Conservation (phyloP, 2,888 invertebrate species). For the Callyntrura sp. region DNA sequence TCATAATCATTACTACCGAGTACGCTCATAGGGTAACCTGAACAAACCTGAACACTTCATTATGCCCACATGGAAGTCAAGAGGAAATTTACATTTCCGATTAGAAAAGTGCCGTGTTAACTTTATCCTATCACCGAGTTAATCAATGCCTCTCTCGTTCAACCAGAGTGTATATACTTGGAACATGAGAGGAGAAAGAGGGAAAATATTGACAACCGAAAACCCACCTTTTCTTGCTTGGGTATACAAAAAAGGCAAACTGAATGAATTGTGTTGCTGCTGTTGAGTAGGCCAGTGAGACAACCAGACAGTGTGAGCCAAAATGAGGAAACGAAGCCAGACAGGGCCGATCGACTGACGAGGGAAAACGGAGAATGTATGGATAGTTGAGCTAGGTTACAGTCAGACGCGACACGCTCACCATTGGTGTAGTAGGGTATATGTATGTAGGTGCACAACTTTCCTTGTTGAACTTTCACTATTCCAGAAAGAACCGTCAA, state of each 20-base stretch:
- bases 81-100: constrained; percentile 50
- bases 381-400: constrained; percentile 74
- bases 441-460: constrained; percentile 22
- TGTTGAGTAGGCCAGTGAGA: constrained; percentile 66
- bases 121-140: constrained; percentile 1
- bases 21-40: not conserved
- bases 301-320: constrained; percentile 50
- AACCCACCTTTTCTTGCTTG: constrained; percentile 4
- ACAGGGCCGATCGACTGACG: constrained; percentile 63
- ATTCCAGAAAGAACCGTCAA: not conserved
- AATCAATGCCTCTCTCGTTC: not conserved
- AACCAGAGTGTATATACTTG: not conserved
- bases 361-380: constrained; percentile 71
- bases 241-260: constrained; percentile 12
- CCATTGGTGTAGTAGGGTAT: not conserved
- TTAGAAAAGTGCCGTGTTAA: constrained; percentile 27
- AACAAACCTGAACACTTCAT: too few relatives aligned
- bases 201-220: too few relatives aligned
- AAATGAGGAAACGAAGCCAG: constrained; percentile 66
- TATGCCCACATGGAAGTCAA: too few relatives aligned
- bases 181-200: not conserved
- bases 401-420: constrained; percentile 69
- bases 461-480: constrained; percentile 53
- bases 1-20: not conserved
- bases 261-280: constrained; percentile 53